These are phyloP conservation scores for Myripristis jacobus DNA, from an alignment of 2,797 vertebrate genomes.

Conservation along the genomic window DNA sequence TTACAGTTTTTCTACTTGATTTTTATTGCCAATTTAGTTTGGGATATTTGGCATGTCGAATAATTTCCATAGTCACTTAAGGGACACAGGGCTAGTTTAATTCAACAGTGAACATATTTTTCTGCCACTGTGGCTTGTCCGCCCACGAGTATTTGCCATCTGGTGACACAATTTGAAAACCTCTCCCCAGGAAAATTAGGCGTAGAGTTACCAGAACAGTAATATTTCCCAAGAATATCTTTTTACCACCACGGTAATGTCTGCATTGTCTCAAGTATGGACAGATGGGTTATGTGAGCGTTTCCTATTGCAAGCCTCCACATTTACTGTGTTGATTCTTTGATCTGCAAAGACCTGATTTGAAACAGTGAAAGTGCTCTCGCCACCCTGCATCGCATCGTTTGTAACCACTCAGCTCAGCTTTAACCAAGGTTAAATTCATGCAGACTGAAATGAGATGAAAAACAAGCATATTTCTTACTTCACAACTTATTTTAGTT, in stretches of 20 bases:
- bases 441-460: slow-evolving; percentile 23
- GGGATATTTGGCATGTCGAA: slow-evolving; percentile 68
- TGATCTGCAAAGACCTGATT: slow-evolving; percentile 23
- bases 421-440: slow-evolving; percentile 22
- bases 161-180: slow-evolving; percentile 69
- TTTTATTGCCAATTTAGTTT: slow-evolving; percentile 76
- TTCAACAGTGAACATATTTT: slow-evolving; percentile 74
- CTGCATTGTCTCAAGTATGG: slow-evolving; percentile 50
- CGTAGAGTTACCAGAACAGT: slow-evolving; percentile 63
- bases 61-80: slow-evolving; percentile 74
- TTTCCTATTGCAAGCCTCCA: slow-evolving; percentile 32
- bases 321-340: slow-evolving; percentile 22
- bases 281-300: slow-evolving; percentile 57
- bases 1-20: slow-evolving; percentile 68
- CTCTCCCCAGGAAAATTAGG: slow-evolving; percentile 57
- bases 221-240: slow-evolving; percentile 62
- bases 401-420: slow-evolving; percentile 12
- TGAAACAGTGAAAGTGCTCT: slow-evolving; percentile 9
- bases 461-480: slow-evolving; percentile 25
- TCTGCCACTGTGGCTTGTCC: slow-evolving; percentile 62
- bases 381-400: neutral
- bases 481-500: slow-evolving; percentile 13
- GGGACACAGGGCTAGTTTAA: slow-evolving; percentile 69
- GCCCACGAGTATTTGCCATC: slow-evolving; percentile 70
- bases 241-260: slow-evolving; percentile 59